These are phyloP conservation scores for Porites divaricata DNA, from an alignment of 92 coral and sea anemone species.

Conservation along the genomic window DNA sequence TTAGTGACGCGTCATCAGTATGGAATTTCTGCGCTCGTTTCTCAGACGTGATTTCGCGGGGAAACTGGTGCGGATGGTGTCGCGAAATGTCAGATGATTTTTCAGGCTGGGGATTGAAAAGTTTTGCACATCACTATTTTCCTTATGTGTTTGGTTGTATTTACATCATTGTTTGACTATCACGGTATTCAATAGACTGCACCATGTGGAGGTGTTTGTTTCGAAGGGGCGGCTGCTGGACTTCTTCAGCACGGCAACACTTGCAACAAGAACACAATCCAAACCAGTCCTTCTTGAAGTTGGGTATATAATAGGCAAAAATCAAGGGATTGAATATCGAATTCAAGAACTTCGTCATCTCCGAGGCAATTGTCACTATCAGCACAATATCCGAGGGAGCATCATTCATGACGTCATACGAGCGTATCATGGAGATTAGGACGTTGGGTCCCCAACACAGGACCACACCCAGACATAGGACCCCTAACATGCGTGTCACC, in stretches of 20 bases:
- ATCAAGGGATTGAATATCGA: slow-evolving; percentile 71
- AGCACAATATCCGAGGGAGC: slow-evolving; percentile 26
- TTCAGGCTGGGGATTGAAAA: no score
- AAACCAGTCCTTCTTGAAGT: slow-evolving; percentile 61
- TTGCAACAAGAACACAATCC: slow-evolving; percentile 11
- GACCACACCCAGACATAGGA: slow-evolving; percentile 60
- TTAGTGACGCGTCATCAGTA: no score
- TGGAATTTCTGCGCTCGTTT: no score
- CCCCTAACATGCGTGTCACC: slow-evolving; percentile 61
- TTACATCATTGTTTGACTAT: slow-evolving; percentile 49
- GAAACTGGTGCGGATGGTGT: no score
- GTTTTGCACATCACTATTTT: no score
- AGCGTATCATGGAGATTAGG: slow-evolving; percentile 59
- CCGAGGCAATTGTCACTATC: slow-evolving; percentile 35
- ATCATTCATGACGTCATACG: slow-evolving; percentile 49
- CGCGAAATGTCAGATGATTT: no score
- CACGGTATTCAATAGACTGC: slow-evolving; percentile 39
- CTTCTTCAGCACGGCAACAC: neutral
- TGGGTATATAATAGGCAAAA: slow-evolving; percentile 70
- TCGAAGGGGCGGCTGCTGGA: slow-evolving; percentile 9
- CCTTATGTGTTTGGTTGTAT: neutral
- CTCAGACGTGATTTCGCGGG: no score
- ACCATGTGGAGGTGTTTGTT: neutral
- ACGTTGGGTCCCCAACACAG: slow-evolving; percentile 69
- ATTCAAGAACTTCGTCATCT: slow-evolving; percentile 60